phyloP scores from a whole-genome alignment of 2,888 invertebrate genomes.

The Lagria hirta region DNA sequence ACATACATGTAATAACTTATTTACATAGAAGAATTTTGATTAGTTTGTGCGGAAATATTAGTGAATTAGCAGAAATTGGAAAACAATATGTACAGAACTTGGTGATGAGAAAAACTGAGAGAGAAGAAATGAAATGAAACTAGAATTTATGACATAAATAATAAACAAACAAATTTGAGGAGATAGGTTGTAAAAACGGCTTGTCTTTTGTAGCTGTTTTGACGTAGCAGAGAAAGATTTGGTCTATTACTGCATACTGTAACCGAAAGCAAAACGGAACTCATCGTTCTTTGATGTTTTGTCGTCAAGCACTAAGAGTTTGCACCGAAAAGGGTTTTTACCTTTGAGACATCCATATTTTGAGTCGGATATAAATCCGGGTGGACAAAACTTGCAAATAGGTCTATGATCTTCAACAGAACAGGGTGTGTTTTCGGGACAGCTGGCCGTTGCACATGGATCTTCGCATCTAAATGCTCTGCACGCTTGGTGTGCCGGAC shows the following conservation, averaged over 20 bases:
- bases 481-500: constrained; percentile 82
- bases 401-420: constrained; percentile 93
- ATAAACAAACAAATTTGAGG: constrained; percentile 26
- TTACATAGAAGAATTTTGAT: constrained; percentile 38
- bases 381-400: constrained; percentile 94
- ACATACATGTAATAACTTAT: constrained; percentile 45
- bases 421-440: constrained; percentile 84
- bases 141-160: too few species aligned
- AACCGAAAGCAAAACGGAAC: constrained; percentile 45
- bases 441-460: constrained; percentile 83
- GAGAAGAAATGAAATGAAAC: constrained; percentile 17
- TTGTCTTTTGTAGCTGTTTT: constrained; percentile 35
- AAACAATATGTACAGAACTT: not conserved
- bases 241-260: constrained; percentile 44
- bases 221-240: constrained; percentile 40
- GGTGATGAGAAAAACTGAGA: constrained; percentile 14
- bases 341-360: constrained; percentile 95
- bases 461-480: constrained; percentile 87
- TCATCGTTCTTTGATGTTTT: constrained; percentile 43
- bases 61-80: constrained; percentile 14
- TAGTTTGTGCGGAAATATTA: too few species aligned
- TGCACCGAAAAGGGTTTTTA: constrained; percentile 60
- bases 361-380: constrained; percentile 88
- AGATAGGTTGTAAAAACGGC: constrained; percentile 29
- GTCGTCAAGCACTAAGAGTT: constrained; percentile 44